Conservation (phyloP, 2,888 invertebrate genomes). For the Eledone cirrhosa region DNA sequence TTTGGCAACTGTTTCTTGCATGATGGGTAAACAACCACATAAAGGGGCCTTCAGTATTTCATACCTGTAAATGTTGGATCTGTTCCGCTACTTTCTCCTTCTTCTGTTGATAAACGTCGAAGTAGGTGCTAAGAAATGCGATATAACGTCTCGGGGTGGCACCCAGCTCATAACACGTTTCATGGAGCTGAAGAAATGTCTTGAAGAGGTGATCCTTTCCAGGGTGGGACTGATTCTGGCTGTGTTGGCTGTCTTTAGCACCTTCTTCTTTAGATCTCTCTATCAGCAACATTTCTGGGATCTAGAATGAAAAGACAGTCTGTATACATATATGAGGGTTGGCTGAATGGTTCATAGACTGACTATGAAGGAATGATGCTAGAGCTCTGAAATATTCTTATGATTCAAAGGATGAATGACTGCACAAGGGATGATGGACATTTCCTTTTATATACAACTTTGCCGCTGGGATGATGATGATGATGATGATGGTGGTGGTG, state of each 20-base stretch:
- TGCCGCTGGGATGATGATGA: too few species aligned
- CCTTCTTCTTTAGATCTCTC: conserved; percentile 63
- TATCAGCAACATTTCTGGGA: conserved; percentile 65
- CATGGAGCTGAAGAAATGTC: conserved; percentile 69
- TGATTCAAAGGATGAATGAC: too few species aligned
- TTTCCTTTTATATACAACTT: too few species aligned
- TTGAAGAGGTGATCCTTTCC: conserved; percentile 65
- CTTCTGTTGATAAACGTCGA: conserved; percentile 74
- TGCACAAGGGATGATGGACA: too few species aligned
- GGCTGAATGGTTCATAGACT: too few species aligned
- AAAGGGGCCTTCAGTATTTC: background rate
- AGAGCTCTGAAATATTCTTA: too few species aligned
- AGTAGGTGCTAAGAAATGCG: conserved; percentile 70
- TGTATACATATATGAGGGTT: background rate
- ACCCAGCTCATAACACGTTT: conserved; percentile 53
- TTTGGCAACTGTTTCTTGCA: background rate
- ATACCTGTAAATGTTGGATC: conserved; percentile 75
- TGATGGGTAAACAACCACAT: background rate
- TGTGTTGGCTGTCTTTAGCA: conserved; percentile 52
- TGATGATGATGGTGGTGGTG: too few species aligned
- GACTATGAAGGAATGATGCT: too few species aligned
- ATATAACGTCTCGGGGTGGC: conserved; percentile 70
- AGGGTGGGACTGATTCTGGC: conserved; percentile 57
- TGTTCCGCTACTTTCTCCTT: conserved; percentile 72
- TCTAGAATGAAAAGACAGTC: conserved; percentile 47